A percentile compares a stretch with the other conserved stretches of the same genome.
phyloP scores from a whole-genome alignment of 2,113 vertebrate species.

The Genyomyrus donnyi region DNA sequence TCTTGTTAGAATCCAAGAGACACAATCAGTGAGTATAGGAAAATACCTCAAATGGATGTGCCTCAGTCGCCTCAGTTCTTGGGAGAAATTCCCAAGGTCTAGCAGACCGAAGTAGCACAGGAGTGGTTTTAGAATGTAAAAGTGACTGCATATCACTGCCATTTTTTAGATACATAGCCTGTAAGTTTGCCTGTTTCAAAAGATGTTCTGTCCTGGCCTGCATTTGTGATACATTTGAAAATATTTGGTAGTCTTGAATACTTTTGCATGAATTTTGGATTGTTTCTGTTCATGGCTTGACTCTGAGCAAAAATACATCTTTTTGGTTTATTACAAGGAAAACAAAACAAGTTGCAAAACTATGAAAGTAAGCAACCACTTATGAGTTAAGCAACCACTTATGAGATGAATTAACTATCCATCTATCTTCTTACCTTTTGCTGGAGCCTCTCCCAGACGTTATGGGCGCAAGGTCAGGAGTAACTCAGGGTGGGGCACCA shows the following conservation, averaged over 20 bases:
- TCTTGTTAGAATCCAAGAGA: not conserved
- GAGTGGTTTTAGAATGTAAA: not conserved
- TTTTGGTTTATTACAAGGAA: not conserved
- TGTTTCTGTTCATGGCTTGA: not conserved
- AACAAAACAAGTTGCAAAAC: not conserved
- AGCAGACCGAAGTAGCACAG: not conserved
- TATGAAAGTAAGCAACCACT: not conserved
- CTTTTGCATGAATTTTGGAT: not conserved
- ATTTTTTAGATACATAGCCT: not conserved
- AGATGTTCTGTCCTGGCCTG: not conserved
- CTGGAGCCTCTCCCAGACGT: not conserved
- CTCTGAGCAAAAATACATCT: not conserved
- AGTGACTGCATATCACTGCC: not conserved
- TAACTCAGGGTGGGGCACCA: not conserved
- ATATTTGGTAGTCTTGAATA: not conserved
- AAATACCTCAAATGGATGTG: not conserved
- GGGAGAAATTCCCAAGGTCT: not conserved
- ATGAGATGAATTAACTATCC: not conserved
- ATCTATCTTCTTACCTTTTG: not conserved
- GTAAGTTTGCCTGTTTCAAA: not conserved
- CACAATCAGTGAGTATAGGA: not conserved
- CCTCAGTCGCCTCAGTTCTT: not conserved
- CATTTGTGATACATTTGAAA: not conserved
- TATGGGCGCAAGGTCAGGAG: not conserved
- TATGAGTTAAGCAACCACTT: not conserved